Conservation (phyloP, 2,888 invertebrate species). For the Ophion obscuratus region DNA sequence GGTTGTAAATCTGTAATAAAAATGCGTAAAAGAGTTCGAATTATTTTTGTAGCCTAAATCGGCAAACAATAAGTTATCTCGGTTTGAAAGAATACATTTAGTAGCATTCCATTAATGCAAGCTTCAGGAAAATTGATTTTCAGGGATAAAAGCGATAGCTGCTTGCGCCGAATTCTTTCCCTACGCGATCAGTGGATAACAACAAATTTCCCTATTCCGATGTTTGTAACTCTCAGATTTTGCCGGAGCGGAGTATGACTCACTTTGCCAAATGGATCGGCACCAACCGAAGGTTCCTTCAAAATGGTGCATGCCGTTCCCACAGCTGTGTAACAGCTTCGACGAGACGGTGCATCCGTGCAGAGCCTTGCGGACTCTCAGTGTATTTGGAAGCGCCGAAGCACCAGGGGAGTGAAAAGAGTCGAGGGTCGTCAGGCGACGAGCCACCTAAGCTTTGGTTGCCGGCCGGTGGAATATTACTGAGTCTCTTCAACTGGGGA, state of each 20-base stretch:
- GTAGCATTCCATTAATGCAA: no score
- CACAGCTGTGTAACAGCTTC: background rate
- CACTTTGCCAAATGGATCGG: slow-evolving; percentile 60
- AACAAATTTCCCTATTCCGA: background rate
- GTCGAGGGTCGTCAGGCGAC: background rate
- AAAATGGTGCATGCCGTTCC: slow-evolving; percentile 9
- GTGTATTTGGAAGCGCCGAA: background rate
- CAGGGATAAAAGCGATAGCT: background rate
- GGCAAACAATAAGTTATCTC: no score
- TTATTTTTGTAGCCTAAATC: no score
- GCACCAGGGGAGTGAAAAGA: background rate
- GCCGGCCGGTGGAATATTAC: slow-evolving; percentile 79
- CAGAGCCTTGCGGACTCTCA: slow-evolving; percentile 3
- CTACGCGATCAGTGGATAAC: background rate
- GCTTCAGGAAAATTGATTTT: background rate
- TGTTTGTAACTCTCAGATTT: background rate
- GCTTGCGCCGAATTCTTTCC: background rate
- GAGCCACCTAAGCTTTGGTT: slow-evolving; percentile 41
- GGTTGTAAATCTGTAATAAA: no score
- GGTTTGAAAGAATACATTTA: no score
- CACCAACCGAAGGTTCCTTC: slow-evolving; percentile 42
- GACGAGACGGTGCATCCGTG: background rate
- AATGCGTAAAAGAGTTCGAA: no score
- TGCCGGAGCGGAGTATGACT: slow-evolving; percentile 52
- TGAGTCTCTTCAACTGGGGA: slow-evolving; percentile 87